Base-by-base conservation (phyloP, 1,140 invertebrate genomes). In the Lethrus apterus region DNA sequence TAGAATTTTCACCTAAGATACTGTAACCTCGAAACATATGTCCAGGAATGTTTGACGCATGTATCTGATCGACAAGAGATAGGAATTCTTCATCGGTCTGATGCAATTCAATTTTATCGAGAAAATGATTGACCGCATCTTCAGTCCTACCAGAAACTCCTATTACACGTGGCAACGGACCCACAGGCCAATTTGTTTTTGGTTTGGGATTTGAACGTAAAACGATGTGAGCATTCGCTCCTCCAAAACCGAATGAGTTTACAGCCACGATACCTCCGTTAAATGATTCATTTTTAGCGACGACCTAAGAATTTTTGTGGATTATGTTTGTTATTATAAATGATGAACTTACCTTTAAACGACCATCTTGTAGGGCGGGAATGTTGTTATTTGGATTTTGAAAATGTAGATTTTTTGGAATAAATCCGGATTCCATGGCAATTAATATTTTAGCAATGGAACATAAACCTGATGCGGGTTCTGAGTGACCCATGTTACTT, bases 191-290 rank as follows among this genome's bases (percentile, higher is more conserved):
- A 3, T 74, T 71, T 1, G 72, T 68, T 62, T 85, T 84, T 14
- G 77, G 75, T 59, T 85, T 86, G 0, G 79, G 77, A 61, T 88
- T 86, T 1, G 84, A 84, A 57, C 83, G 80, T 0, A 98, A 69
- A 41, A 98, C 71, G 0, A 91, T 69, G 67, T 98, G 94, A 10
- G 89, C 92, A 71, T 98, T 98, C 15, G 93, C 89, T 35, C 95
- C 95, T 44, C 95, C 95, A 71, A 98, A 98, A 13, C 95, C 95
- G 68, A 98, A 98, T 2, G 91, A 96, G 68, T 97, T 98, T 1
- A 98, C 60, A 4, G 80, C 93, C 23, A 89, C 80, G 15, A 90
- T 70, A 9, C 89, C 89, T 11, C 91, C 90, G 23, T 86, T 81
- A 82, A 88, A 93, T 10, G 79, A 76, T 32, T 76, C 81, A 46